Conservation (phyloP, 1,140 invertebrate species). For the Anadara kagoshimensis region DNA sequence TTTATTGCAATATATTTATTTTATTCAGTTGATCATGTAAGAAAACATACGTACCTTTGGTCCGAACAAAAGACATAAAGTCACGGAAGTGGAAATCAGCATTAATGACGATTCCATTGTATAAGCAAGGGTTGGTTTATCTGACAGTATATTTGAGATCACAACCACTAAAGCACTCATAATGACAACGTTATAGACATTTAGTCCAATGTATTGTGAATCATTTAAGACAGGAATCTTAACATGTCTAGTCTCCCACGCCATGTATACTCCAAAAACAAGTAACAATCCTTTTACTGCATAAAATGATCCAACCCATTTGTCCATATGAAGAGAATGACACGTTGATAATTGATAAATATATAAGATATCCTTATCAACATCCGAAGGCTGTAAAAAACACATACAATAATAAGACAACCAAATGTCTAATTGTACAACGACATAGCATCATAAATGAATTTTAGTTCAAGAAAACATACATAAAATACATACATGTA, state of each 20-base stretch:
- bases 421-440: too few relatives aligned
- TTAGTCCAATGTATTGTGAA: conserved; percentile 76
- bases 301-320: conserved; percentile 91
- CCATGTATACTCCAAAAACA: conserved; percentile 81
- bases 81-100: conserved; percentile 88
- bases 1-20: too few relatives aligned
- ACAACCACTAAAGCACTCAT: conserved; percentile 89
- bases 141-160: conserved; percentile 88
- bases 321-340: conserved; percentile 87
- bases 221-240: conserved; percentile 72
- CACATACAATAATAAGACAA: too few relatives aligned
- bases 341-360: conserved; percentile 93
- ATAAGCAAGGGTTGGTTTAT: conserved; percentile 88
- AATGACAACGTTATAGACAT: conserved; percentile 93
- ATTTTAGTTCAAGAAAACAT: too few relatives aligned
- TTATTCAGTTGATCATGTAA: too few relatives aligned
- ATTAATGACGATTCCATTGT: conserved; percentile 88
- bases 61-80: conserved; percentile 89
- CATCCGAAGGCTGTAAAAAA: conserved; percentile 47
- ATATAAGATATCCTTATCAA: conserved; percentile 80
- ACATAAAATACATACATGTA: too few relatives aligned
- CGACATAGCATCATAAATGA: too few relatives aligned
- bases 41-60: conserved; percentile 84
- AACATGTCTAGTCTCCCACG: conserved; percentile 70
- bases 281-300: conserved; percentile 91